A percentile compares a stretch with the other conserved stretches of the same genome.
phyloP scores from a whole-genome alignment of 2,888 invertebrate genomes.

The Limenitis camilla region DNA sequence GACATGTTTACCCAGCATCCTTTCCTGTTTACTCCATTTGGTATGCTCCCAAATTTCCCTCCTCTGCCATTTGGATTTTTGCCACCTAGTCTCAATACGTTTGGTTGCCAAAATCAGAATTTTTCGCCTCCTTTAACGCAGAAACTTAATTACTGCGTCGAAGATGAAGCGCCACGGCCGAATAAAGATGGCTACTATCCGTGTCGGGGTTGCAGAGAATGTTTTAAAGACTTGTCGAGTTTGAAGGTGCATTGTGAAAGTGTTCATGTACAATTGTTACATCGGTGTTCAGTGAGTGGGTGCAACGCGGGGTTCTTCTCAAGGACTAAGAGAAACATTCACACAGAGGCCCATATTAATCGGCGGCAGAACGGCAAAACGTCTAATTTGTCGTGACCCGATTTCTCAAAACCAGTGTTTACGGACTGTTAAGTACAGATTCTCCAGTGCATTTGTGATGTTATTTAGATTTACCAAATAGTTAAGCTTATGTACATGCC shows the following conservation, averaged over 20 bases:
- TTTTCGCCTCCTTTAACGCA: slow-evolving; percentile 51
- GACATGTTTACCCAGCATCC: slow-evolving; percentile 65
- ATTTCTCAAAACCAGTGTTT: slow-evolving; percentile 24
- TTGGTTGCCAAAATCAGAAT: slow-evolving; percentile 53
- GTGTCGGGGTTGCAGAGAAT: slow-evolving; percentile 80
- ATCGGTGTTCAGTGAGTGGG: slow-evolving; percentile 83
- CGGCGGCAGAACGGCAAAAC: slow-evolving; percentile 49
- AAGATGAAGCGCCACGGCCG: slow-evolving; percentile 79
- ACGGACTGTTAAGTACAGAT: slow-evolving; percentile 16
- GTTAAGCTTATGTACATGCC: slow-evolving; percentile 28
- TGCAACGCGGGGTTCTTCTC: slow-evolving; percentile 87
- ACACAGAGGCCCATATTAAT: slow-evolving; percentile 78
- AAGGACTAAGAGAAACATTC: slow-evolving; percentile 83
- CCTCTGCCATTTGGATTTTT: slow-evolving; percentile 62
- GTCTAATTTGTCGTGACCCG: slow-evolving; percentile 50
- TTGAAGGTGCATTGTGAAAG: slow-evolving; percentile 84
- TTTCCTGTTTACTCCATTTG: slow-evolving; percentile 65
- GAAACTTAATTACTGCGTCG: slow-evolving; percentile 76
- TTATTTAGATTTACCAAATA: slow-evolving; percentile 55
- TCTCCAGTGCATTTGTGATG: slow-evolving; percentile 65
- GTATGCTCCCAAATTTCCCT: slow-evolving; percentile 66
- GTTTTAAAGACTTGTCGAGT: slow-evolving; percentile 76
- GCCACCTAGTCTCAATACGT: slow-evolving; percentile 60
- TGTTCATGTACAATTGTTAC: slow-evolving; percentile 79
- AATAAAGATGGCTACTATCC: slow-evolving; percentile 80